Conservation (phyloP, 2,888 invertebrate species). For the Oconnorella tubifera region DNA sequence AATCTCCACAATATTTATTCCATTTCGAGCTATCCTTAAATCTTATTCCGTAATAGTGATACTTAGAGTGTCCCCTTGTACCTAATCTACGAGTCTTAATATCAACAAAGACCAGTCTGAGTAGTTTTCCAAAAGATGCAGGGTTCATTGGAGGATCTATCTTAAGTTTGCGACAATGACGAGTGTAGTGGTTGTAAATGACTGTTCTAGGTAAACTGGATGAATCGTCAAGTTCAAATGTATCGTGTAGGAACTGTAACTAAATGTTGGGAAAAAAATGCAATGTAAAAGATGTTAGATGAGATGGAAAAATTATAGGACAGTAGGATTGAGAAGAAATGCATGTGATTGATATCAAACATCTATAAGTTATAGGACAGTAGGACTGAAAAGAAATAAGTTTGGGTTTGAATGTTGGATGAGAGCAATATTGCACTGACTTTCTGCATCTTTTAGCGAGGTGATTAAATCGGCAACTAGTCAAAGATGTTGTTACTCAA, state of each 20-base stretch:
- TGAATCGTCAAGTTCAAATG: constrained; percentile 26
- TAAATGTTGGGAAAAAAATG: too few relatives aligned
- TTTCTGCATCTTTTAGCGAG: too few relatives aligned
- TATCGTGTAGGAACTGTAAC: constrained; percentile 25
- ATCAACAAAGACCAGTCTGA: constrained; percentile 27
- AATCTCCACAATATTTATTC: not conserved
- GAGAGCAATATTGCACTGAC: too few relatives aligned
- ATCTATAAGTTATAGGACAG: too few relatives aligned
- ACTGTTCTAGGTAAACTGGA: constrained; percentile 29
- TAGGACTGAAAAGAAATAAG: too few relatives aligned
- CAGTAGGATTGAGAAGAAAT: too few relatives aligned
- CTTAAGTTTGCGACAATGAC: constrained; percentile 23
- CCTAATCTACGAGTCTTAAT: constrained; percentile 31
- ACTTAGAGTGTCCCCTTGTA: constrained; percentile 31
- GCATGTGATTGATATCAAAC: too few relatives aligned
- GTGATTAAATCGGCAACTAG: too few relatives aligned
- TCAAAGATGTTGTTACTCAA: too few relatives aligned
- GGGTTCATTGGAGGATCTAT: constrained; percentile 32
- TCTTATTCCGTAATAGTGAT: constrained; percentile 33
- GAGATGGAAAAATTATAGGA: too few relatives aligned
- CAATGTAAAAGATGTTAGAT: too few relatives aligned
- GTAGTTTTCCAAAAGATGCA: constrained; percentile 31
- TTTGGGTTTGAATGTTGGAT: too few relatives aligned
- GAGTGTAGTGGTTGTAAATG: constrained; percentile 30
- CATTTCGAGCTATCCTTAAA: constrained; percentile 24